Evolutionary conservation across 2,888 invertebrate genomes (phyloP).

Genomic region (Andrena praecox): DNA sequence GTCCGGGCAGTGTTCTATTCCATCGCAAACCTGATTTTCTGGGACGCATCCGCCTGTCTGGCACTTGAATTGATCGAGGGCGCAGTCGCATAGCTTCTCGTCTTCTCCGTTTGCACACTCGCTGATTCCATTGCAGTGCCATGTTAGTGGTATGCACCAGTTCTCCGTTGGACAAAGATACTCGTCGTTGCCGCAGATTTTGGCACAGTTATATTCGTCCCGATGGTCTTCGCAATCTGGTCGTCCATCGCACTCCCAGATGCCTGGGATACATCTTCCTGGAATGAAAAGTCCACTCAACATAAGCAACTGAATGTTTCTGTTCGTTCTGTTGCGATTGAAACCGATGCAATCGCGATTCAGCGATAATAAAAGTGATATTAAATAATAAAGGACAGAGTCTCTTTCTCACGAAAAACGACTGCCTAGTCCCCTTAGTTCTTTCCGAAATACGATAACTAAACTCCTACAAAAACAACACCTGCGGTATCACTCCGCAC

Average conservation of each 20-base stretch:
- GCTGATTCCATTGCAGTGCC: conserved; percentile 87
- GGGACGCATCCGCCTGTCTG: conserved; percentile 87
- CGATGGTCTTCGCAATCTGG: conserved; percentile 86
- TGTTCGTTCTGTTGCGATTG: too few species aligned
- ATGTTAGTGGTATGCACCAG: conserved; percentile 87
- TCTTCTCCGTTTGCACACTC: conserved; percentile 87
- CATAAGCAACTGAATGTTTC: background rate
- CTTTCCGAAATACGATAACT: too few species aligned
- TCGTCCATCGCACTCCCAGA: conserved; percentile 87
- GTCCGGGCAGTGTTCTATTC: conserved; percentile 87
- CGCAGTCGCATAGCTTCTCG: conserved; percentile 87
- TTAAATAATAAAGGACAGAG: too few species aligned
- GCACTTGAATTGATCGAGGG: conserved; percentile 87
- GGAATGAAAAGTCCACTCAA: conserved; percentile 40
- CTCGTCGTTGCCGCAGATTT: conserved; percentile 86
- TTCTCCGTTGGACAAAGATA: conserved; percentile 87
- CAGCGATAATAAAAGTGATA: too few species aligned
- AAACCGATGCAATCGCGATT: too few species aligned
- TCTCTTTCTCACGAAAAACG: too few species aligned
- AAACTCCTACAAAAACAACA: too few species aligned
- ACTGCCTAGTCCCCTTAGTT: too few species aligned
- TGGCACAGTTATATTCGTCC: conserved; percentile 87
- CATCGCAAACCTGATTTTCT: conserved; percentile 86
- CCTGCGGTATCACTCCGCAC: too few species aligned
- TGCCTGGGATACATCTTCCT: conserved; percentile 86